Base-by-base conservation (phyloP, 2,113 vertebrate species). In the Sceloporus tristichus region DNA sequence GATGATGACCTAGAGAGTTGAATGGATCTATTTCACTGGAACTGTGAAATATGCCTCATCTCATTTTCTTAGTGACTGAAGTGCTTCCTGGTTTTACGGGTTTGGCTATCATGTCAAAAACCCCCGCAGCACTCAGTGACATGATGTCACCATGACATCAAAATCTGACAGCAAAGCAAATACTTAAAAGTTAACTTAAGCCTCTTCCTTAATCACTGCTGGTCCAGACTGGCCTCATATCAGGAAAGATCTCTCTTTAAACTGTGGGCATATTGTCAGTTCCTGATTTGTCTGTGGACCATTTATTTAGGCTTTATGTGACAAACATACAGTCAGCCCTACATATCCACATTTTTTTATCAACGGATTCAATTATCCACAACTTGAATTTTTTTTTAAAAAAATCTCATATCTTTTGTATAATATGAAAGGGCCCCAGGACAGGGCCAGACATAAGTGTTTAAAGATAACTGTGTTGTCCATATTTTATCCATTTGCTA, bases 41-140 rank as follows among this genome's bases (percentile, higher is more conserved):
- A 71, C 0, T 0, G 21, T 1, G 70, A 65, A 25, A 83, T 14
- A 0, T 59, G 13, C 2, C 0, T 2, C 9, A 0, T 8, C 66
- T 14, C 56, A 18, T 3, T 19, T n/a, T 84, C 8, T 27, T 62
- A 54, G 29, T 34, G 19, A n/a, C 29, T 34, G 68, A n/a, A 73
- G 29, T 54, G 19, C 16, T 73, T 73, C 1, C 13, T 73, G 5
- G 9, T 71, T 68, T 71, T 73, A 4, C 34, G 68, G 82, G 29
- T 56, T 68, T 29, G 40, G 18, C 29, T 73, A 9, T 56, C 68
- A 71, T 54, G 9, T 25, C 48, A 54, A 73, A 16, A 54, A 9
- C 16, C 48, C 48, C 42, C 54, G 48, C 9, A 7, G 29, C 19
- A 68, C 66, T 83, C 9, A 19, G 66, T n/a, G 82, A 68, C 27